Evolutionary conservation across 2,113 vertebrate genomes (phyloP), one percentile per base, ranked within the genome.

Genomic region (Gymnocephalus cernua): DNA sequence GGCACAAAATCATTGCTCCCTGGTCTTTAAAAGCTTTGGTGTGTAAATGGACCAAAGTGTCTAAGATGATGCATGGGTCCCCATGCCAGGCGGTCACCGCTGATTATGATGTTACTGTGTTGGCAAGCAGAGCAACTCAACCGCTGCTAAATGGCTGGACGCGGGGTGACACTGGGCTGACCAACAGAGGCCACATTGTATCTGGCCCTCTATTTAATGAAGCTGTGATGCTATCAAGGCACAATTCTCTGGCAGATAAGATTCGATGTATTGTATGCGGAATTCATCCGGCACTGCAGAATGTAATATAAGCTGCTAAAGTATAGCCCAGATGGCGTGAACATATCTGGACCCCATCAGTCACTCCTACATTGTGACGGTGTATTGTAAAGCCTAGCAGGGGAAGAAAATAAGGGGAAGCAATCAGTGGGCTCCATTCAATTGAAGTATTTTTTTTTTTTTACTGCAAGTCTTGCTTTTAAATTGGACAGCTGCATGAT

Each of bases 41-140:
- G 89, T 88, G 79, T 78, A 88, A 92, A 92, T 86, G 88, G 85
- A 83, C 83, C 79, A 81, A 81, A 85, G 84, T 91, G 91, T 89
- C 80, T 76, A 53, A 83, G 79, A 90, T 94, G 94, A 94, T 91
- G 87, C 90, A 90, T 91, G 77, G 82, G 66, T 88, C 79, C 74
- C 71, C 13, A 54, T 79, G 80, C 90, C 86, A 84, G 82, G 82
- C 80, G 51, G 77, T 84, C 45, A 15, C 12, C 41, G 58, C 77
- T 77, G 83, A 92, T 93, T 93, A 91, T 92, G 87, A 85, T 85
- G 84, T 92, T 85, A 79, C 82, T 74, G 82, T 79, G 64, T 90
- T 93, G 93, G 87, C 89, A 89, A 84, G 85, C 85, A 51, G 59
- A 69, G 65, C 73, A 47, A 78, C 85, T 77, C 18, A 63, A 68